A percentile compares a stretch with the other conserved stretches of the same genome.
Conservation (phyloP, 2,113 vertebrate species). For the Orthochromis indermauri region DNA sequence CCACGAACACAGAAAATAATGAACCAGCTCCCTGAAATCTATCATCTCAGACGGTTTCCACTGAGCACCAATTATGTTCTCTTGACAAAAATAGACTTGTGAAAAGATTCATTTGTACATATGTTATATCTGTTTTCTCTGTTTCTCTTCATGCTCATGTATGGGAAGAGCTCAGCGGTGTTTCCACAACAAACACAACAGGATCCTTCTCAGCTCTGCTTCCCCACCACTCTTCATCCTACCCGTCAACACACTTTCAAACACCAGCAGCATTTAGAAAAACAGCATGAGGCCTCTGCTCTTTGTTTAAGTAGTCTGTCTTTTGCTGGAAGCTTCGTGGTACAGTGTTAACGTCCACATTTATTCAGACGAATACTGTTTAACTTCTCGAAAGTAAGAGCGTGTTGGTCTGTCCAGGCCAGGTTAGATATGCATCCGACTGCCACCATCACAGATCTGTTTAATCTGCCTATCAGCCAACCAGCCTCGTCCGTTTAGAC, state of each 20-base stretch:
- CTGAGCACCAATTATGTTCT: neutral
- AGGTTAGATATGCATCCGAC: neutral
- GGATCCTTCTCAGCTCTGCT: neutral
- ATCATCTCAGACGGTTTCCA: neutral
- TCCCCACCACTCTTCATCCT: slow-evolving; percentile 2
- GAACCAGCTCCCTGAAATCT: neutral
- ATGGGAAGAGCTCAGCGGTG: slow-evolving; percentile 14
- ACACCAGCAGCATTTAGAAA: neutral
- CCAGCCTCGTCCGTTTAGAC: neutral
- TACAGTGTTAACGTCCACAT: neutral
- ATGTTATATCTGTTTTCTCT: neutral
- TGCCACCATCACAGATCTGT: neutral
- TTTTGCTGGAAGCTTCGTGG: neutral
- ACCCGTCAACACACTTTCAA: neutral
- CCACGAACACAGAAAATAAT: neutral
- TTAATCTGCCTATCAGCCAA: neutral
- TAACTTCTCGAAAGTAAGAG: neutral
- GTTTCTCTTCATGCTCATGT: neutral
- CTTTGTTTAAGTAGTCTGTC: neutral
- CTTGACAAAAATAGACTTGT: neutral
- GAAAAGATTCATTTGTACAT: neutral
- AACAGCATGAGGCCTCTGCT: neutral
- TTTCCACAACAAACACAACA: slow-evolving; percentile 66
- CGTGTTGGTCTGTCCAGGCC: neutral
- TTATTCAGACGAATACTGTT: neutral